Conservation (phyloP, 53 echinoderm and acorn worm species). For the Apostichopus leukothele region DNA sequence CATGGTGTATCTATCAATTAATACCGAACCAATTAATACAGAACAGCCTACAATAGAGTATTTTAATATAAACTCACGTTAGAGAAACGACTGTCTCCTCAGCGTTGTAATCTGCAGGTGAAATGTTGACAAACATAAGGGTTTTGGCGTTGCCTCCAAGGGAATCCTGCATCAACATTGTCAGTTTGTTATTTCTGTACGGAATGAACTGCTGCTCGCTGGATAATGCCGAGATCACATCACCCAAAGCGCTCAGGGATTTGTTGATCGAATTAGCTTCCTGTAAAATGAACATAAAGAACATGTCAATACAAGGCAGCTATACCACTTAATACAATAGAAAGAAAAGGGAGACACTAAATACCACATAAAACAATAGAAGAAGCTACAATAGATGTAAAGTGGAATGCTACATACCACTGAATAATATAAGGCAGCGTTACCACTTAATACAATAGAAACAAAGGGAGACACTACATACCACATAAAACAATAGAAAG, state of each 20-base stretch:
- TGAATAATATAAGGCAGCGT: no score
- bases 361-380: no score
- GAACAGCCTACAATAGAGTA: neutral
- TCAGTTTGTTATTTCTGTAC: constrained; percentile 95
- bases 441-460: no score
- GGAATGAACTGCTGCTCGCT: constrained; percentile 98
- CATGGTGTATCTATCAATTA: no score
- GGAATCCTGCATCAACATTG: constrained; percentile 98
- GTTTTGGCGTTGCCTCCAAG: constrained; percentile 94
- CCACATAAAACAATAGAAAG: no score
- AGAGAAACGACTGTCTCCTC: constrained; percentile 93
- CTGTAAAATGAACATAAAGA: constrained; percentile 43
- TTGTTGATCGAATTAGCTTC: constrained; percentile 99
- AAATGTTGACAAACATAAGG: constrained; percentile 96
- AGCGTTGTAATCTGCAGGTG: constrained; percentile 95
- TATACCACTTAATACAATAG: no score
- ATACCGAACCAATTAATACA: neutral
- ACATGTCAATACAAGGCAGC: no score
- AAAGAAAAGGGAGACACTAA: no score
- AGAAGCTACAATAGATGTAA: no score
- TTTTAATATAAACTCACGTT: constrained; percentile 64
- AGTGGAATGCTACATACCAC: no score
- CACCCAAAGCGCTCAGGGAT: constrained; percentile 91
- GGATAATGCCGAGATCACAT: constrained; percentile 93
- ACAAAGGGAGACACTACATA: no score